Evolutionary conservation across 2,797 vertebrate genomes (phyloP).

Genomic region (Oceanodroma leucorhoa): DNA sequence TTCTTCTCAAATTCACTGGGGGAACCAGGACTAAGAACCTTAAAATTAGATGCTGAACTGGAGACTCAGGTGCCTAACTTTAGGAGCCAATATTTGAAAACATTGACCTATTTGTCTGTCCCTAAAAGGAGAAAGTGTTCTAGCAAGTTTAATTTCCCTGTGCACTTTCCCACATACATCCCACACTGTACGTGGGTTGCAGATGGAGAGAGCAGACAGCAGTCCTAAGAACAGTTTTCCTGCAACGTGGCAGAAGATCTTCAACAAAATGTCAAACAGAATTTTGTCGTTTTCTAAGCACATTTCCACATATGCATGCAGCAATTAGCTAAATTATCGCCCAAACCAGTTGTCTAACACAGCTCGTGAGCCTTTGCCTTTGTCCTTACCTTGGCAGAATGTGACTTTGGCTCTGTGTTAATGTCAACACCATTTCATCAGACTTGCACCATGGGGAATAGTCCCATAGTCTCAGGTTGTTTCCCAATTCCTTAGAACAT

Average conservation of each 20-base stretch:
- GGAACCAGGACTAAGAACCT: not conserved
- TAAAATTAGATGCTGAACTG: not conserved
- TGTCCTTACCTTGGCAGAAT: not conserved
- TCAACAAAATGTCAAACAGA: slow-evolving; percentile 1
- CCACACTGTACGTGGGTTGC: not conserved
- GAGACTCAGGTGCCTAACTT: not conserved
- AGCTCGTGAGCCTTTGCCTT: not conserved
- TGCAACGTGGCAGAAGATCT: not conserved
- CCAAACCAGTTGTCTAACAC: not conserved
- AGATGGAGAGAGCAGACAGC: not conserved
- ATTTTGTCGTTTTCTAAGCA: not conserved
- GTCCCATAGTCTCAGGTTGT: not conserved
- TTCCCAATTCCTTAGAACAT: not conserved
- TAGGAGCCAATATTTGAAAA: not conserved
- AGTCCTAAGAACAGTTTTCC: not conserved
- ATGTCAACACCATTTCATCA: not conserved
- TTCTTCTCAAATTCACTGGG: not conserved
- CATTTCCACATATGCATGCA: not conserved
- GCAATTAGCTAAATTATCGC: not conserved
- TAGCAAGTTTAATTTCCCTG: not conserved
- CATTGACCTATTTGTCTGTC: not conserved
- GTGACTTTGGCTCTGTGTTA: not conserved
- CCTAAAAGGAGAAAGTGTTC: not conserved
- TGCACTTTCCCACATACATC: not conserved
- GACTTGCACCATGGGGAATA: not conserved